phyloP scores from a whole-genome alignment of 2,888 invertebrate species.

The Carpatolechia fugitivella region DNA sequence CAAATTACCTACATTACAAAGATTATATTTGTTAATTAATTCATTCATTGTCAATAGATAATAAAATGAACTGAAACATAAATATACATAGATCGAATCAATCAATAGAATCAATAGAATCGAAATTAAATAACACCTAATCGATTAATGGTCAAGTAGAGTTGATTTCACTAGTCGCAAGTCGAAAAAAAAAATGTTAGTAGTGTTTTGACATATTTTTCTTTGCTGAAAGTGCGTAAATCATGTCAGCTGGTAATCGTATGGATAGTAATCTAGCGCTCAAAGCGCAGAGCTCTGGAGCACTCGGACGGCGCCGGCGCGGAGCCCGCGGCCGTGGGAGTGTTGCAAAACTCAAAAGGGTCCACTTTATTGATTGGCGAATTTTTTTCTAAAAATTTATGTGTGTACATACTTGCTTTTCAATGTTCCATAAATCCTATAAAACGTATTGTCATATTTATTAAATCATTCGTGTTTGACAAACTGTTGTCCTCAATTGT shows the following conservation, averaged over 20 bases:
- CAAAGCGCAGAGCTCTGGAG: constrained; percentile 65
- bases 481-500: no score
- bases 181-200: constrained; percentile 77
- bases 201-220: constrained; percentile 81
- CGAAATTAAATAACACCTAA: constrained; percentile 57
- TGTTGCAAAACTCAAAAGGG: constrained; percentile 55
- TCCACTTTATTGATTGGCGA: neutral
- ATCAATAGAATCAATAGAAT: constrained; percentile 71
- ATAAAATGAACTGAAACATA: no score
- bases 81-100: no score
- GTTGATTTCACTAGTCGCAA: constrained; percentile 80
- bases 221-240: constrained; percentile 81
- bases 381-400: neutral
- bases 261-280: constrained; percentile 47
- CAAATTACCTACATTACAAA: no score
- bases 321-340: constrained; percentile 48
- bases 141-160: constrained; percentile 78
- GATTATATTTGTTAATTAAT: no score
- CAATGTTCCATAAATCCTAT: no score
- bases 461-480: no score
- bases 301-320: constrained; percentile 54
- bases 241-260: constrained; percentile 77
- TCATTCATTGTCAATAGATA: no score
- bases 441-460: no score
- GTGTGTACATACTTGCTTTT: no score